A percentile compares a stretch with the other conserved stretches of the same genome.
phyloP scores from a whole-genome alignment of 2,113 vertebrate genomes.

The Spermophilus dauricus region DNA sequence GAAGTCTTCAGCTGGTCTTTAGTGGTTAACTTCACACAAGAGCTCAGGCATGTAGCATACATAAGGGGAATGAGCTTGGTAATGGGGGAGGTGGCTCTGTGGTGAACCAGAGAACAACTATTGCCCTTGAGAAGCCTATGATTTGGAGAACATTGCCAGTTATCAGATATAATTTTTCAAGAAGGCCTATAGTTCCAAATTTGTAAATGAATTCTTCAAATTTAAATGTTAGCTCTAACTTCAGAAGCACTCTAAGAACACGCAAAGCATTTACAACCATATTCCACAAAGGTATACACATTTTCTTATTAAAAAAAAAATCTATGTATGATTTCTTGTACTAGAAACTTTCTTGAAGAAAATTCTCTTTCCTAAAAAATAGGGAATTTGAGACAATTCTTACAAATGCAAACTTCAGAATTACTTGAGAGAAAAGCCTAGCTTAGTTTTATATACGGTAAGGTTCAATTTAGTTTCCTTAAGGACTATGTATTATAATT shows the following conservation, averaged over 20 bases:
- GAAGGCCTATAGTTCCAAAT: not conserved
- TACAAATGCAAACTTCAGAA: not conserved
- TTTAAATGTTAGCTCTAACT: slow-evolving; percentile 36
- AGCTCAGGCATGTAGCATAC: not conserved
- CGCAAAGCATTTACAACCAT: not conserved
- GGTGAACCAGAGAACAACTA: not conserved
- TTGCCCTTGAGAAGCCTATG: not conserved
- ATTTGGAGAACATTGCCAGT: not conserved
- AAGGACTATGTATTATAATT: not conserved
- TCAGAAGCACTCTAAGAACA: not conserved
- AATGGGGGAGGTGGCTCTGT: accelerated
- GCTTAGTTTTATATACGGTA: not conserved
- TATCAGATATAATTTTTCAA: not conserved
- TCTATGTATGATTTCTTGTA: not conserved
- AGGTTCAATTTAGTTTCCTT: not conserved
- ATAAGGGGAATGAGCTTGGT: too few species aligned
- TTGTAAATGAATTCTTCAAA: slow-evolving; percentile 36
- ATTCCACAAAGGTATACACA: not conserved
- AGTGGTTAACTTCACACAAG: not conserved
- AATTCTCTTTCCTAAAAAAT: not conserved
- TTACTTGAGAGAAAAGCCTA: not conserved
- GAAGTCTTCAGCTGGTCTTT: not conserved
- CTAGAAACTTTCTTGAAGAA: not conserved
- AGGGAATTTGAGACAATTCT: not conserved
- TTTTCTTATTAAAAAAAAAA: not conserved